Percentiles rank a stretch among this genome's conserved stretches.
phyloP scores from a whole-genome alignment of 2,797 vertebrate genomes.

The Tolypeutes matacus region DNA sequence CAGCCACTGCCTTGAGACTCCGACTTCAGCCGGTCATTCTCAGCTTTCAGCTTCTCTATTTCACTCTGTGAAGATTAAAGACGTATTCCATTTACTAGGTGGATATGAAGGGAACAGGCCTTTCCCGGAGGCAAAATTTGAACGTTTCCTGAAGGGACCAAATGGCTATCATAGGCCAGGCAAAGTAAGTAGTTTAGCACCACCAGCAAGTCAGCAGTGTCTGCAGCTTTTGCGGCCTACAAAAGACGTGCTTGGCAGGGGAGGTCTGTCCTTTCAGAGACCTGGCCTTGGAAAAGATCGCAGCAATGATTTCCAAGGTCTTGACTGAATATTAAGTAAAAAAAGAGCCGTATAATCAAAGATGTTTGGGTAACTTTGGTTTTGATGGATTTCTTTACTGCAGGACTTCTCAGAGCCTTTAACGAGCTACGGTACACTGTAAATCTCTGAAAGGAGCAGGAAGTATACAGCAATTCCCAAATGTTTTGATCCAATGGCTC shows the following conservation, averaged over 20 bases:
- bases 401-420: background rate
- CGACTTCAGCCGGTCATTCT: conserved; percentile 96
- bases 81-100: background rate
- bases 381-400: background rate
- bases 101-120: rapidly evolving
- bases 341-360: background rate
- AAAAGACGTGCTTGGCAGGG: background rate
- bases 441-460: background rate
- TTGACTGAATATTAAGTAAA: background rate
- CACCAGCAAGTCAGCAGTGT: background rate
- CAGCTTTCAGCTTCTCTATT: conserved; percentile 96
- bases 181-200: background rate
- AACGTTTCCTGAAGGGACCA: background rate
- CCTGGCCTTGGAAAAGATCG: background rate
- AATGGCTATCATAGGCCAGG: background rate
- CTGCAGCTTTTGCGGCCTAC: background rate
- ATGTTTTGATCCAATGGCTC: no score
- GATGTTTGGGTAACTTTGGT: background rate
- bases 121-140: background rate
- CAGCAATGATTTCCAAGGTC: background rate
- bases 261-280: background rate
- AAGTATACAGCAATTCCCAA: background rate
- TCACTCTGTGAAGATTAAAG: conserved; percentile 89
- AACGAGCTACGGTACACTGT: background rate
- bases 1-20: conserved; percentile 93